Evolutionary conservation across 2,113 vertebrate genomes (phyloP).

Genomic region (Gambusia holbrooki): DNA sequence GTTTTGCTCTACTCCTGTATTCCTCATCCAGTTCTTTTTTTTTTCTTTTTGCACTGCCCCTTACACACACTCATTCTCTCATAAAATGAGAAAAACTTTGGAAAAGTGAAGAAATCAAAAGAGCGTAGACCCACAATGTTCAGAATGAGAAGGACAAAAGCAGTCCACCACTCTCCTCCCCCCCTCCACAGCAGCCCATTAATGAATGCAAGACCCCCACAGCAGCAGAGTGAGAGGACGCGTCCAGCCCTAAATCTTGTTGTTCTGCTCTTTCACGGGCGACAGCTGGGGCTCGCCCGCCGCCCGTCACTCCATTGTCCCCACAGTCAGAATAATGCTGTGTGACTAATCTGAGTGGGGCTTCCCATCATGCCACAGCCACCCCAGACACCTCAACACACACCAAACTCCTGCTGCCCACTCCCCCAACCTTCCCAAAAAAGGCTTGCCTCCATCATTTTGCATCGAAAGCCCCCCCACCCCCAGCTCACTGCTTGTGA

Average conservation of each 20-base stretch:
- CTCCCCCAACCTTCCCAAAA: slow-evolving; percentile 14
- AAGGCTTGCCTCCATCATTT: slow-evolving; percentile 58
- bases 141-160: slow-evolving; percentile 70
- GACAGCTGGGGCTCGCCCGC: slow-evolving; percentile 95
- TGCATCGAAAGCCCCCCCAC: slow-evolving; percentile 53
- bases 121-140: slow-evolving; percentile 56
- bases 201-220: slow-evolving; percentile 89
- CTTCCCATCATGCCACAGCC: slow-evolving; percentile 90
- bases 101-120: slow-evolving; percentile 49
- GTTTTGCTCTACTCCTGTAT: slow-evolving; percentile 41
- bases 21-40: slow-evolving; percentile 17
- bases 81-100: slow-evolving; percentile 45
- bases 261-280: slow-evolving; percentile 92
- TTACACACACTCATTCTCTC: slow-evolving; percentile 46
- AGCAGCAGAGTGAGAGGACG: slow-evolving; percentile 84
- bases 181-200: slow-evolving; percentile 72
- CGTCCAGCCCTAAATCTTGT: slow-evolving; percentile 95
- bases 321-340: slow-evolving; percentile 90
- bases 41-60: slow-evolving; percentile 51
- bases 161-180: slow-evolving; percentile 7
- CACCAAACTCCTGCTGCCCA: slow-evolving; percentile 68
- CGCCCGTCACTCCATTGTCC: slow-evolving; percentile 90
- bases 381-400: slow-evolving; percentile 78
- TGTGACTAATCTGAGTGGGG: slow-evolving; percentile 93
- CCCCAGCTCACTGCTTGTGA: slow-evolving; percentile 63